Evolutionary conservation across 2,888 invertebrate genomes (phyloP).

Genomic region (Eupithecia vulgata): DNA sequence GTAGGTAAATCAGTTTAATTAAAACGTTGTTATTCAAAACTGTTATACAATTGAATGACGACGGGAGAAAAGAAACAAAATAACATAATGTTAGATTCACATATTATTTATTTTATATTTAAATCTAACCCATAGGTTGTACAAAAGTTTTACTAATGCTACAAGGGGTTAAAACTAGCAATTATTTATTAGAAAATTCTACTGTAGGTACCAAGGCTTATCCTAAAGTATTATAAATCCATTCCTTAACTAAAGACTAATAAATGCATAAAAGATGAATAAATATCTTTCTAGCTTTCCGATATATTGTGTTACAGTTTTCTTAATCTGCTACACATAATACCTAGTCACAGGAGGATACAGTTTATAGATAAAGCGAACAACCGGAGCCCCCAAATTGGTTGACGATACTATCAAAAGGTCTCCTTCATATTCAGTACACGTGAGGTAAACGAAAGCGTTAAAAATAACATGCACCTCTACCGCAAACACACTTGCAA

Average conservation of each 20-base stretch:
- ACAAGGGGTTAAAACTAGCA: background rate
- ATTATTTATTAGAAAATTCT: background rate
- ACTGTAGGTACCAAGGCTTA: background rate
- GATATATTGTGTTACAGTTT: background rate
- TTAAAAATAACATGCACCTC: too few relatives aligned
- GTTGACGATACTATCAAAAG: too few relatives aligned
- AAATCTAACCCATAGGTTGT: constrained; percentile 5
- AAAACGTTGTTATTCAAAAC: too few relatives aligned
- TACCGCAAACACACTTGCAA: too few relatives aligned
- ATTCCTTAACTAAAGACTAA: constrained; percentile 26
- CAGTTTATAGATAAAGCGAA: too few relatives aligned
- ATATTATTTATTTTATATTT: constrained; percentile 3
- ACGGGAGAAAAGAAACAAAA: background rate
- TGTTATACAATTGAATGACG: background rate
- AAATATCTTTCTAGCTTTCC: background rate
- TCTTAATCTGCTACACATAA: background rate
- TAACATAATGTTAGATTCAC: background rate
- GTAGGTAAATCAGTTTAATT: background rate
- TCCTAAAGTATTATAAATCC: background rate
- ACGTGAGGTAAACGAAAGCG: too few relatives aligned
- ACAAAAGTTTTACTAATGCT: constrained; percentile 9
- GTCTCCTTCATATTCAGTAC: too few relatives aligned
- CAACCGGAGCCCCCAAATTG: too few relatives aligned
- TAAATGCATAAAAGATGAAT: constrained; percentile 30
- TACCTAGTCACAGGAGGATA: too few relatives aligned